Percentiles rank a stretch among this genome's conserved stretches.
These are phyloP conservation scores for Dermolepida albohirtum DNA, from an alignment of 2,888 invertebrate species.

Conservation along the genomic window DNA sequence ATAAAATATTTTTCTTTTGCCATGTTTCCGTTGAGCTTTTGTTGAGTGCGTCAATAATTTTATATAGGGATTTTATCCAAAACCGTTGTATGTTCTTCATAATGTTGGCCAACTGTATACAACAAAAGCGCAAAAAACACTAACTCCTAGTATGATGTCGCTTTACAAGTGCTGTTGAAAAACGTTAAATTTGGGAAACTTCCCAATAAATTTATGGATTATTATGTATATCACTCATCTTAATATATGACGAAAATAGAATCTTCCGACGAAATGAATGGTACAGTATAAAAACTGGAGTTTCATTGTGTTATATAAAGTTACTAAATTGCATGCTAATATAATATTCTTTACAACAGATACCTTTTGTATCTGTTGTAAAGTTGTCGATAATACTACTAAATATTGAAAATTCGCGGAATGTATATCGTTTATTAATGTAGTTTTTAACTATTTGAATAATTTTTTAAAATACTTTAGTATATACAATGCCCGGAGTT, in stretches of 20 bases:
- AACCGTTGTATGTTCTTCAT: neutral
- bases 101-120: slow-evolving; percentile 6
- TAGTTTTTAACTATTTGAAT: neutral
- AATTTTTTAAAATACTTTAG: slow-evolving; percentile 46
- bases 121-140: slow-evolving; percentile 42
- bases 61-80: slow-evolving; percentile 22
- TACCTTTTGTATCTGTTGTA: slow-evolving; percentile 33
- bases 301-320: slow-evolving; percentile 17
- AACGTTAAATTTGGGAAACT: slow-evolving; percentile 45
- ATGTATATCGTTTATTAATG: slow-evolving; percentile 9
- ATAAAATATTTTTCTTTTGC: no score
- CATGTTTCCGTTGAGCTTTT: no score
- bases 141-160: slow-evolving; percentile 40
- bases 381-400: slow-evolving; percentile 28
- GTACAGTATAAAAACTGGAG: slow-evolving; percentile 30
- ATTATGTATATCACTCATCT: slow-evolving; percentile 38
- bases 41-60: no score
- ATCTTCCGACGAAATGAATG: slow-evolving; percentile 41
- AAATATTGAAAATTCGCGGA: slow-evolving; percentile 16
- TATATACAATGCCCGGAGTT: slow-evolving; percentile 68
- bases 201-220: slow-evolving; percentile 44
- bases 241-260: slow-evolving; percentile 38
- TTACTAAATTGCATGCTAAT: slow-evolving; percentile 38
- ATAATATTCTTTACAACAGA: slow-evolving; percentile 32
- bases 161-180: slow-evolving; percentile 37